These are phyloP conservation scores for Aptenodytes forsteri DNA, from an alignment of 2,113 vertebrate species.

Conservation along the genomic window DNA sequence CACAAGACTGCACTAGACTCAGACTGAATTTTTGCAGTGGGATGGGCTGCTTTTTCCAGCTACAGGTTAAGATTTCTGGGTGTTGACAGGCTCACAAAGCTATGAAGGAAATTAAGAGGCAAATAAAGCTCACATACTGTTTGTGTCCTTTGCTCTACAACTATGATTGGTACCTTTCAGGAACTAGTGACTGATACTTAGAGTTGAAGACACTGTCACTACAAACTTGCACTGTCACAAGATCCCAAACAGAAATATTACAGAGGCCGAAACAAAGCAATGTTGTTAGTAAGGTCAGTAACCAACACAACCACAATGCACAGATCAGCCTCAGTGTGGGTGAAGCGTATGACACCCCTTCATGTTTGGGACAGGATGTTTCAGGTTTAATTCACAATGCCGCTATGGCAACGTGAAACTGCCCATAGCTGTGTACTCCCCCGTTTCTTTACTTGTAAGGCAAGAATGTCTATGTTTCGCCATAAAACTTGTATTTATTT, in stretches of 20 bases:
- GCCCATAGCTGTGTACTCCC: no score
- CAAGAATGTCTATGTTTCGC: not conserved
- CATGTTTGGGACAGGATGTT: not conserved
- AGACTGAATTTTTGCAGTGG: not conserved
- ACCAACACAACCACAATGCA: accelerated
- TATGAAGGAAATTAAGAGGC: not conserved
- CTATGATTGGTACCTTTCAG: not conserved
- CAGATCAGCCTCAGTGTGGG: not conserved
- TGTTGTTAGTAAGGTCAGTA: not conserved
- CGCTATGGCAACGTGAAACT: not conserved
- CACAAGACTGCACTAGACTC: not conserved
- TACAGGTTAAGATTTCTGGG: not conserved
- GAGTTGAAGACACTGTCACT: not conserved
- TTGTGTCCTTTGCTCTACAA: not conserved
- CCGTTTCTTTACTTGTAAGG: not conserved
- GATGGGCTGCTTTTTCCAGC: not conserved
- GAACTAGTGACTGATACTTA: not conserved
- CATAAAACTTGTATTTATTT: not conserved
- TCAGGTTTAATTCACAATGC: not conserved
- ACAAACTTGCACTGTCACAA: not conserved
- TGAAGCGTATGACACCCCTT: not conserved
- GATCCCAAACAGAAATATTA: not conserved
- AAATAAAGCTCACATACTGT: not conserved
- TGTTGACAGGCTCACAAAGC: not conserved
- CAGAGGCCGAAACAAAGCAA: not conserved